Conservation (phyloP, 2,888 invertebrate species). For the Apodemia zela region DNA sequence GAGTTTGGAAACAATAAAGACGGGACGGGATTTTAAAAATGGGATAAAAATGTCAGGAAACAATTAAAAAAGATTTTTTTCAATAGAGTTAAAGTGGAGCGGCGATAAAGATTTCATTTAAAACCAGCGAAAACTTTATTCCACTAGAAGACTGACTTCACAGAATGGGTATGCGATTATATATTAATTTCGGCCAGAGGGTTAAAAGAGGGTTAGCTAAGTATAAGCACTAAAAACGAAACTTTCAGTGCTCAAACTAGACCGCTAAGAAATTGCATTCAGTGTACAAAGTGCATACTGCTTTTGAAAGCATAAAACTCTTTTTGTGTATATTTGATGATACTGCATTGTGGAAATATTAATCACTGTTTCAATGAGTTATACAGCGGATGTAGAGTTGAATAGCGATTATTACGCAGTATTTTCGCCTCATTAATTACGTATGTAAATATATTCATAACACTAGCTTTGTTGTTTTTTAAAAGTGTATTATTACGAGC, state of each 20-base stretch:
- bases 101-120: constrained; percentile 2
- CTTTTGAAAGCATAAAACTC: constrained; percentile 18
- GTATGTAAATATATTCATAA: constrained; percentile 4
- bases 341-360: constrained; percentile 3
- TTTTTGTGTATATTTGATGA: neutral
- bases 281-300: constrained; percentile 6
- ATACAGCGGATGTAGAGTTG: neutral
- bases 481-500: neutral
- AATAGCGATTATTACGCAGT: constrained; percentile 3
- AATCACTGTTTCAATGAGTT: constrained; percentile 11
- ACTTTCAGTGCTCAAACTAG: constrained; percentile 16
- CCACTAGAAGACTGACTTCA: neutral
- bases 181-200: constrained; percentile 9
- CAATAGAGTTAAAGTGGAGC: neutral
- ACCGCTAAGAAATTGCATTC: constrained; percentile 19
- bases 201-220: constrained; percentile 3
- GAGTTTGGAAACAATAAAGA: too few relatives aligned
- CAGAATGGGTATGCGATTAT: neutral
- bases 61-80: neutral
- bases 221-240: constrained; percentile 16
- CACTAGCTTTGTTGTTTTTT: neutral
- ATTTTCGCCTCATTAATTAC: constrained; percentile 13
- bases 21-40: too few relatives aligned
- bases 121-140: neutral
- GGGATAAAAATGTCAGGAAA: too few relatives aligned